Percentiles rank a stretch among this genome's conserved stretches.
Evolutionary conservation across 2,888 invertebrate genomes (phyloP).

Genomic region (Galerucella nymphaeae): DNA sequence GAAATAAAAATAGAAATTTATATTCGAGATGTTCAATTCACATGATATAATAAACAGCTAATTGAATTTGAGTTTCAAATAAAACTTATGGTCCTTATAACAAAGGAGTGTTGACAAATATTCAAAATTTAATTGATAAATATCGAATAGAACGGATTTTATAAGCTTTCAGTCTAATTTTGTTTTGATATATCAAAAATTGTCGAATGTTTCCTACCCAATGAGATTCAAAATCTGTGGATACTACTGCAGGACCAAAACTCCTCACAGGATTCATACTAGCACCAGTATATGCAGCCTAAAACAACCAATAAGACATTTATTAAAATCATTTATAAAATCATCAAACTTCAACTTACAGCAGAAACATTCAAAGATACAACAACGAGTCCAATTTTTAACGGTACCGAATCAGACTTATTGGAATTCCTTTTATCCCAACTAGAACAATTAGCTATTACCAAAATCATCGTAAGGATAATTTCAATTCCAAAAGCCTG

Average conservation of each 20-base stretch:
- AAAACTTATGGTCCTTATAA: too few species aligned
- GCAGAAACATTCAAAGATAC: slow-evolving; percentile 73
- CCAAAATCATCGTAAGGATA: slow-evolving; percentile 72
- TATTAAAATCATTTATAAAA: too few species aligned
- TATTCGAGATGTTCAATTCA: too few species aligned
- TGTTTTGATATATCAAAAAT: too few species aligned
- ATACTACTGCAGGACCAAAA: slow-evolving; percentile 79
- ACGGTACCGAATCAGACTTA: slow-evolving; percentile 72
- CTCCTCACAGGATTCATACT: slow-evolving; percentile 78
- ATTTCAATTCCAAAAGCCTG: slow-evolving; percentile 73
- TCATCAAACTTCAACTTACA: slow-evolving; percentile 61
- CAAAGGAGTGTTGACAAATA: too few species aligned
- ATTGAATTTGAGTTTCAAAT: too few species aligned
- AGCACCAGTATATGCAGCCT: slow-evolving; percentile 72
- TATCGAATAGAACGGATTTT: too few species aligned
- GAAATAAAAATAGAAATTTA: slow-evolving; percentile 42
- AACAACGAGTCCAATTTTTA: slow-evolving; percentile 77
- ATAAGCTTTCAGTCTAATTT: too few species aligned
- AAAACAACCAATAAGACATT: slow-evolving; percentile 30
- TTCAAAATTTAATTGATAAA: too few species aligned
- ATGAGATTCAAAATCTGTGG: slow-evolving; percentile 72
- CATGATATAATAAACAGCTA: too few species aligned
- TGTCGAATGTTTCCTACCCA: slow-evolving; percentile 68
- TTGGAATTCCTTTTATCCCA: slow-evolving; percentile 77
- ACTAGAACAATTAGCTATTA: slow-evolving; percentile 74